Base-by-base conservation (phyloP, 2,113 vertebrate species). In the Petrocephalus zakoni region DNA sequence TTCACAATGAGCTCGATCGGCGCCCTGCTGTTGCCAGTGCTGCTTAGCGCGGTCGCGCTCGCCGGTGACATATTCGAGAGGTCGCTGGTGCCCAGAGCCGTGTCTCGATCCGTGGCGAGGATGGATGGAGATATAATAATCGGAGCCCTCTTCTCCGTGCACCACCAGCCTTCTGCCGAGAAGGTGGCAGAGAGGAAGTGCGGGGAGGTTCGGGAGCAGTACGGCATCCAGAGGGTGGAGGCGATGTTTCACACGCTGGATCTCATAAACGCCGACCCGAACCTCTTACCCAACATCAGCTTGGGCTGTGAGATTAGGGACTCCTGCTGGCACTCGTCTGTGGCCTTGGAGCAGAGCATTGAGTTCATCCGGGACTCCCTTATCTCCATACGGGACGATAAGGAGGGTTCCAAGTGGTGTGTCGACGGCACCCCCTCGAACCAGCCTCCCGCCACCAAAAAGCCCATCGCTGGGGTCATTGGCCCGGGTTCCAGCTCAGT, bases 401-500 rank as follows among this genome's bases (percentile, higher is more conserved):
- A 91, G 72, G 98, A 98, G 0, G 97, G 97, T 1, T 92, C 95
- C 89, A 95, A 95, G 87, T 97, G 97, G 92, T 99, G 98, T 90
- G 87, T 98, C 61, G 97, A 98, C 1, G 98, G 97, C 1, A 93
- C 89, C 0, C 95, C 96, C 82, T 91, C 95, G n/a, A 95, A 95
- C 75, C 93, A 95, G 58, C 95, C 94, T n/a, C 91, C 93, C 25
- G 90, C 96, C 0, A 95, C 95, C 90, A 98, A 97, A 94, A 98
- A 97, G 90, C 97, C 98, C 90, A 99, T 99, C 2, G 97, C 95
- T 0, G 98, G 98, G 1, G 97, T 99, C 53, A 99, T 99, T 29
- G 98, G 98, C n/a, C 98, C 97, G 0, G 98, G 98, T 19, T 99
- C 98, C 83, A 99, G 98, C 92, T 99, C 98, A 0, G 98, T 99